Evolutionary conservation across 2,888 invertebrate genomes (phyloP).

Genomic region (Pseudeuparius sepicola): DNA sequence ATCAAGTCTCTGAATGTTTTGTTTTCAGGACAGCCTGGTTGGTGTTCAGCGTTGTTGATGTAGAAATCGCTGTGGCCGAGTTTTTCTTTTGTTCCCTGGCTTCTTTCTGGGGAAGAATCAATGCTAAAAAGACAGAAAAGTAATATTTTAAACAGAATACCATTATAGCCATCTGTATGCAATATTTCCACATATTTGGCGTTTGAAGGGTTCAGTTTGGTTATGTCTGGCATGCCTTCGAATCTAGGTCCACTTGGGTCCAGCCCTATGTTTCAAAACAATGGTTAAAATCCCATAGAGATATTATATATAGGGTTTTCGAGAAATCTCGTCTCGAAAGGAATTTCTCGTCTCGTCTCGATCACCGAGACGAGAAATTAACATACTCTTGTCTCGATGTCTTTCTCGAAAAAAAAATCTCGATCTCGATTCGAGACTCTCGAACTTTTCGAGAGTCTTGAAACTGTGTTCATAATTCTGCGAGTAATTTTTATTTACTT

Average conservation of each 20-base stretch:
- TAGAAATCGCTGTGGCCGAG: conserved; percentile 39
- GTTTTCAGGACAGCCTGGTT: conserved; percentile 36
- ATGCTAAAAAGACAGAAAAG: background rate
- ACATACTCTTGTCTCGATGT: too few relatives aligned
- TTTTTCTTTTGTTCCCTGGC: conserved; percentile 34
- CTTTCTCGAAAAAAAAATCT: too few relatives aligned
- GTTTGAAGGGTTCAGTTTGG: conserved; percentile 44
- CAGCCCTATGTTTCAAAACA: conserved; percentile 37
- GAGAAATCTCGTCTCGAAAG: too few relatives aligned
- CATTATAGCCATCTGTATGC: conserved; percentile 42
- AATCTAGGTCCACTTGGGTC: conserved; percentile 52
- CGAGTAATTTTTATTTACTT: too few relatives aligned
- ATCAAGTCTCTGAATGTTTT: conserved; percentile 26
- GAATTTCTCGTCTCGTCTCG: too few relatives aligned
- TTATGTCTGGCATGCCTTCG: conserved; percentile 41
- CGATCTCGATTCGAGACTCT: too few relatives aligned
- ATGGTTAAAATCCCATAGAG: too few relatives aligned
- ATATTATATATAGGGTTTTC: too few relatives aligned
- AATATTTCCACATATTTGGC: conserved; percentile 50
- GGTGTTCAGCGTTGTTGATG: conserved; percentile 35
- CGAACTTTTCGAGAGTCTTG: too few relatives aligned
- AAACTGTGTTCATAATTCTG: too few relatives aligned
- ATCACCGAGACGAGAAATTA: too few relatives aligned
- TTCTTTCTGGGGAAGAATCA: conserved; percentile 26
- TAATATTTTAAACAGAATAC: conserved; percentile 22